Conservation (phyloP, 1,140 invertebrate genomes). For the Varroa destructor region DNA sequence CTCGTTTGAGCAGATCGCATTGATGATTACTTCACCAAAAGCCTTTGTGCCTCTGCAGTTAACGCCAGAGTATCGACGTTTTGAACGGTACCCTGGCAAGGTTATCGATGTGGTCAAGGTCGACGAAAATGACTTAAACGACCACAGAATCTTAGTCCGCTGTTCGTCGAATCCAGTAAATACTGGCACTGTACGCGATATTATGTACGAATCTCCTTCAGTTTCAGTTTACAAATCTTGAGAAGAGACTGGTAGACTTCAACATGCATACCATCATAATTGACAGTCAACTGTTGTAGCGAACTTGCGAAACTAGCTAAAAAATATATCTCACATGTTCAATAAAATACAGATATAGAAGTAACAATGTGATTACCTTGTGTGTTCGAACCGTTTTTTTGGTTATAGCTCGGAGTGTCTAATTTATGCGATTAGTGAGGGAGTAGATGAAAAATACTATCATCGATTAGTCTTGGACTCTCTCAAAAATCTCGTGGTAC, state of each 20-base stretch:
- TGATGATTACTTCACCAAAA: neutral
- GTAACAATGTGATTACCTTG: too few species aligned
- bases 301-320: too few species aligned
- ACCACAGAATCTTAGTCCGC: neutral
- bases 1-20: neutral
- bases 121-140: too few species aligned
- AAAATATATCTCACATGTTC: too few species aligned
- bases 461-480: neutral
- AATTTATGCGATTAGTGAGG: neutral
- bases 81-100: neutral
- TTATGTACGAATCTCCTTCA: neutral
- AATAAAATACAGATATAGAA: too few species aligned
- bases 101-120: neutral
- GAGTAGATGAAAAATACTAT: neutral
- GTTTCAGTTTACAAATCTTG: neutral
- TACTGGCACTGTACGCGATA: neutral
- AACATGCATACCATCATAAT: neutral
- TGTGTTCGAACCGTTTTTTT: too few species aligned
- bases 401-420: neutral
- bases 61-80: neutral
- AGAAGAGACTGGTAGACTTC: neutral
- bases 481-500: conserved; percentile 10
- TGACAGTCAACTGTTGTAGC: too few species aligned
- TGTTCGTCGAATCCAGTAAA: neutral
- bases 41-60: neutral